Base-by-base conservation (phyloP, 2,797 vertebrate genomes). In the Linurgus olivaceus region DNA sequence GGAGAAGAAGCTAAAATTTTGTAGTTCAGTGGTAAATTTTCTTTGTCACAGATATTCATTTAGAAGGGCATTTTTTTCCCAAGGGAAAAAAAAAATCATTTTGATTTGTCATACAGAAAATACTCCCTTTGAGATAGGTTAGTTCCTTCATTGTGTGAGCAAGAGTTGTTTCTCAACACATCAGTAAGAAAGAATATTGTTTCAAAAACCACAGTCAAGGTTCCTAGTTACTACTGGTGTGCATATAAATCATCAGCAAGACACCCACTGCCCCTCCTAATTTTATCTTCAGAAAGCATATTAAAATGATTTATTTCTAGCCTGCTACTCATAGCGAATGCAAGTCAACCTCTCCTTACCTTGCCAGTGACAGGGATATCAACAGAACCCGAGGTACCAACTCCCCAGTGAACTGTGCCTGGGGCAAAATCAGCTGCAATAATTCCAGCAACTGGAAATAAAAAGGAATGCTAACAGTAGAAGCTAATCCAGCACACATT, bases 321-420 rank as follows among this genome's bases (percentile, higher is more conserved):
- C 68, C 82, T 77, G 80, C 59, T 93, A 73, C 87, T 95, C 90
- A 92, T 71, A 91, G 83, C 2, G 29, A 96, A 92, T 93, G 86
- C 97, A 94, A 96, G 88, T 79, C 95, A 93, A 45, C 72, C 94
- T 95, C 72, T 87, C 90, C 96, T 98, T 97, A 98, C 98, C 98
- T 98, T 98, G 93, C 98, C 98, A 96, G 98, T 97, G 96, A 99
- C 96, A 97, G 98, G 98, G 96, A 99, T 98, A 98, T 99, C 98
- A 98, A 98, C 98, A 65, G 98, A 98, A 94, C 98, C 98, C 98
- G 98, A 98, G 96, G 98, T 99, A 95, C 98, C 98, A 38, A 98
- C 98, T 97, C 98, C 98, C 98, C 97, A 97, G 94, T 98, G 98
- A 74, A 98, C 97, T 13, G 94, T 97, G 94, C 98, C 98, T 45